Percentiles rank a stretch among this genome's conserved stretches.
Evolutionary conservation across 2,113 vertebrate genomes (phyloP).

Genomic region (Pseudorectes ferrugineus): DNA sequence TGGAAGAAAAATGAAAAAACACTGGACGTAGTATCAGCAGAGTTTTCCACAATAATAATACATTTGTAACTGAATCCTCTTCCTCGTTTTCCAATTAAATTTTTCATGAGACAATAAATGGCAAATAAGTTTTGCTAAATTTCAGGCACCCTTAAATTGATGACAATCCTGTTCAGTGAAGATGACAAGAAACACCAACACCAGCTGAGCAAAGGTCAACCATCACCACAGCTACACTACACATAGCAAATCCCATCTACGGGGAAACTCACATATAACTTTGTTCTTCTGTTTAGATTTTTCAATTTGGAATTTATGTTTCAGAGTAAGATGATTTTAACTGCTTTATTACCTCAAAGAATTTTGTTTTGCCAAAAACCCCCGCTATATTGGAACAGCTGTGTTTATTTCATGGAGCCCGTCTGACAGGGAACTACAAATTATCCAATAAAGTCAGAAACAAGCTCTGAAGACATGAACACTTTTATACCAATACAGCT

Average conservation of each 20-base stretch:
- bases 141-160: neutral
- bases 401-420: neutral
- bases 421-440: neutral
- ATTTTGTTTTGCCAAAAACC: neutral
- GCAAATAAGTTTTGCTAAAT: neutral
- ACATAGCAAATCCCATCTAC: neutral
- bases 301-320: neutral
- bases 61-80: neutral
- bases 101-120: neutral
- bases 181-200: neutral
- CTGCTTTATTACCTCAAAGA: neutral
- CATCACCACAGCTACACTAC: neutral
- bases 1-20: constrained; percentile 40
- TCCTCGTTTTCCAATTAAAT: neutral
- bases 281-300: neutral
- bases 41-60: neutral
- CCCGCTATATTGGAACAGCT: neutral
- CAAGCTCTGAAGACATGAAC: neutral
- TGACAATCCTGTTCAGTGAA: neutral
- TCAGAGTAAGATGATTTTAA: neutral
- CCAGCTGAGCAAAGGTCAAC: neutral
- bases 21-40: neutral
- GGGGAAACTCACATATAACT: neutral
- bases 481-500: constrained; percentile 2
- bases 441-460: neutral